Evolutionary conservation across 2,888 invertebrate species (phyloP).

Genomic region (Dryobotodes eremita): DNA sequence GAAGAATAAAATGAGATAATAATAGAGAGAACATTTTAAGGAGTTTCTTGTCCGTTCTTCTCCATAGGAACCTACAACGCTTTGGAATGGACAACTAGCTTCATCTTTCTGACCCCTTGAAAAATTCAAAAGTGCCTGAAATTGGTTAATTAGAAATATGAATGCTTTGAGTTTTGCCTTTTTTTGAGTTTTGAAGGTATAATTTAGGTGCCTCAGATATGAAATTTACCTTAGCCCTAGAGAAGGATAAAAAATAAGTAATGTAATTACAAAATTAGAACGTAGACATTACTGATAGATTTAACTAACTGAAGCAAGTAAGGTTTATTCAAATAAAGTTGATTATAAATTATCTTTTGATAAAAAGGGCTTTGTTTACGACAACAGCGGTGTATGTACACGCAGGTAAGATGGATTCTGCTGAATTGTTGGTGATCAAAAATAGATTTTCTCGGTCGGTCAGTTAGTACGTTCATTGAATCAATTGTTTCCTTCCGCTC

Average conservation of each 20-base stretch:
- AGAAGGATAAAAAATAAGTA: not conserved
- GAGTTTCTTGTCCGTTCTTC: not conserved
- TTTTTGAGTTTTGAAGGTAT: no score
- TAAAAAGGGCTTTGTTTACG: constrained; percentile 31
- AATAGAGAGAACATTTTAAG: not conserved
- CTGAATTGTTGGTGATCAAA: constrained; percentile 59
- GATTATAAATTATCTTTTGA: constrained; percentile 24
- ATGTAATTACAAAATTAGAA: not conserved
- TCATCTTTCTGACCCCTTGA: not conserved
- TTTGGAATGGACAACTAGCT: not conserved
- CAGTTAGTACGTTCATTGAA: constrained; percentile 76
- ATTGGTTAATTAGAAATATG: not conserved
- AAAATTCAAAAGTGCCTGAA: not conserved
- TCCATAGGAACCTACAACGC: not conserved
- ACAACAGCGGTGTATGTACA: not conserved
- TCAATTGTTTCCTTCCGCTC: constrained; percentile 88
- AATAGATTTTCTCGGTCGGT: constrained; percentile 74
- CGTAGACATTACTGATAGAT: not conserved
- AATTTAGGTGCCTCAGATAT: not conserved
- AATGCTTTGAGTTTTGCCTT: not conserved
- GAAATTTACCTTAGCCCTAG: not conserved
- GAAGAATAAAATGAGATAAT: not conserved
- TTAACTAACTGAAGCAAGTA: not conserved
- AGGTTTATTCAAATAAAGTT: constrained; percentile 5
- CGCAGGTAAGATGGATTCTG: constrained; percentile 49